Percentiles rank a stretch among this genome's conserved stretches.
Evolutionary conservation across 2,797 vertebrate genomes (phyloP).

Genomic region (Lerista edwardsae): DNA sequence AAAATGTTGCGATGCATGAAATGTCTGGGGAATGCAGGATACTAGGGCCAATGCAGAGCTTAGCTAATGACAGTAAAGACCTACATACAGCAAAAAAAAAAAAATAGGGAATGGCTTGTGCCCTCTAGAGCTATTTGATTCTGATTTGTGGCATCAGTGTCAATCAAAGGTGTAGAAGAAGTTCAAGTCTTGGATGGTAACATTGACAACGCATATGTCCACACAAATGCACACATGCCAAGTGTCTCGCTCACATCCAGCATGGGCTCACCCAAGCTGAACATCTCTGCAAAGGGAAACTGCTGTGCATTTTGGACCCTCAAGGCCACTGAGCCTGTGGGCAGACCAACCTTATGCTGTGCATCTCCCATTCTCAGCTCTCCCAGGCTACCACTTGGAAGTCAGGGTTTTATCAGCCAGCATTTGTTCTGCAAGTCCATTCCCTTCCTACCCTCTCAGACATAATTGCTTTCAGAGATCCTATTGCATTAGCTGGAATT

Average conservation of each 20-base stretch:
- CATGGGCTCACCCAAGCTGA: neutral
- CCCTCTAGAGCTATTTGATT: constrained; percentile 13
- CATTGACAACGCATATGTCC: fast-evolving
- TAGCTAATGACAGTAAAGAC: constrained; percentile 55
- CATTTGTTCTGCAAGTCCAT: neutral
- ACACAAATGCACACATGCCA: no score
- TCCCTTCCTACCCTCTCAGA: neutral
- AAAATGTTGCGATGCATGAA: constrained; percentile 66
- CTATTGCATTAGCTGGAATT: neutral
- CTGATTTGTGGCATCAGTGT: fast-evolving
- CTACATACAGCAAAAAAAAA: constrained; percentile 33
- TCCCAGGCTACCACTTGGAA: neutral
- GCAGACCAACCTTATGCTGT: neutral
- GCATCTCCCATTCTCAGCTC: neutral
- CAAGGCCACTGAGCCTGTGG: neutral
- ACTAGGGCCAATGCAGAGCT: constrained; percentile 55
- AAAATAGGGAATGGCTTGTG: constrained; percentile 27
- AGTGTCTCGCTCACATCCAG: neutral
- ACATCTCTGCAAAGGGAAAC: neutral
- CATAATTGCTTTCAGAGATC: neutral
- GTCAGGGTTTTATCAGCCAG: neutral
- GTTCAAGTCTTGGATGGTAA: neutral
- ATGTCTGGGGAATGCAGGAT: constrained; percentile 57
- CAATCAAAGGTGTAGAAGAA: neutral
- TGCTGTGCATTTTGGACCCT: neutral